Percentiles rank a stretch among this genome's conserved stretches.
Conservation (phyloP, 2,888 invertebrate species). For the Scaptomyza polygonia region DNA sequence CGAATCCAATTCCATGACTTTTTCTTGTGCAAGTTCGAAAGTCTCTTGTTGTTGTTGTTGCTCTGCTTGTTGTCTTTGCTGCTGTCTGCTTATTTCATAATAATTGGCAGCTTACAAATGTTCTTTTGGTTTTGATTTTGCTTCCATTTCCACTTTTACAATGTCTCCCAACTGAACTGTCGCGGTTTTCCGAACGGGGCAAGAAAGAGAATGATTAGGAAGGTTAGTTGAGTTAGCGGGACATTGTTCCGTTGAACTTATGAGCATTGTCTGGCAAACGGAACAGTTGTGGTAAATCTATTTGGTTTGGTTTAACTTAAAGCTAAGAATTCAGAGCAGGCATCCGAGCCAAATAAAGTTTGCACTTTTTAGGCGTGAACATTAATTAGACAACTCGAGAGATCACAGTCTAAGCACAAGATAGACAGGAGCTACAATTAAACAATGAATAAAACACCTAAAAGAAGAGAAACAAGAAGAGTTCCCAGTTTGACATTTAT, state of each 20-base stretch:
- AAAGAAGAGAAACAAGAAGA: constrained; percentile 32
- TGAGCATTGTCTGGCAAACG: constrained; percentile 31
- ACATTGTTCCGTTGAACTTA: constrained; percentile 69
- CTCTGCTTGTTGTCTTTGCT: constrained; percentile 15
- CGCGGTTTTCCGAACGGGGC: constrained; percentile 49
- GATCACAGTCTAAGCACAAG: constrained; percentile 33
- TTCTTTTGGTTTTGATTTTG: constrained; percentile 71
- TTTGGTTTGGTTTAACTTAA: constrained; percentile 1
- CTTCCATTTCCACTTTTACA: constrained; percentile 46
- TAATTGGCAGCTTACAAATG: constrained; percentile 77
- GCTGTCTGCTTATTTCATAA: constrained; percentile 67
- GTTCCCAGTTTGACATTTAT: constrained; percentile 17
- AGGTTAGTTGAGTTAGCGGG: constrained; percentile 58
- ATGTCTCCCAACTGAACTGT: constrained; percentile 36
- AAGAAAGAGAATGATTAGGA: not conserved
- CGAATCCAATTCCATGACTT: constrained; percentile 11
- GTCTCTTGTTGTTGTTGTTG: constrained; percentile 40
- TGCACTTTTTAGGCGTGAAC: constrained; percentile 69
- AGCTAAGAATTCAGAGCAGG: constrained; percentile 52
- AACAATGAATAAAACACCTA: constrained; percentile 59
- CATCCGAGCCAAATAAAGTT: constrained; percentile 71
- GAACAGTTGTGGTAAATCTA: constrained; percentile 49
- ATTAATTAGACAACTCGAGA: constrained; percentile 68
- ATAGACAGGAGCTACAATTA: constrained; percentile 49
- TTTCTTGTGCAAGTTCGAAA: constrained; percentile 45